phyloP scores from a whole-genome alignment of 2,113 vertebrate genomes.

The Zingel zingel region DNA sequence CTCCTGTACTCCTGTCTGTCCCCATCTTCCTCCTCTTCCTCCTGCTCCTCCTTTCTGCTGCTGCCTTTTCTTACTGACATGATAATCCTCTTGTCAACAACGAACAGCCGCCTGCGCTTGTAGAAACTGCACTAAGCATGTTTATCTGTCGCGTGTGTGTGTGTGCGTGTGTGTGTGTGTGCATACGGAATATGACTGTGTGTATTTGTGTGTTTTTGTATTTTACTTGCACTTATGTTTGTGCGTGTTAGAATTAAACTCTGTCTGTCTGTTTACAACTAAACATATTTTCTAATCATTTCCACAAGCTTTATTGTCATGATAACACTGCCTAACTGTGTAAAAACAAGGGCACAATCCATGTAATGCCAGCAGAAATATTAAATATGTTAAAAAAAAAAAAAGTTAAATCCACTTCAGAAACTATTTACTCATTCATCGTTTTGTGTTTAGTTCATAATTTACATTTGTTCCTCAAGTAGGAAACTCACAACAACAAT shows the following conservation, averaged over 20 bases:
- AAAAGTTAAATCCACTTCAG: background rate
- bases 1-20: background rate
- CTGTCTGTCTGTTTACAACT: background rate
- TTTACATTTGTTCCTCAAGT: no score
- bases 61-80: constrained; percentile 48
- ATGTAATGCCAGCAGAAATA: background rate
- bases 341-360: background rate
- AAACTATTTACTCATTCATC: background rate
- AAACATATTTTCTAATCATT: background rate
- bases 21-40: constrained; percentile 4
- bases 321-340: background rate
- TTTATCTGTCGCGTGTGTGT: constrained; percentile 29
- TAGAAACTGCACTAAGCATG: constrained; percentile 43
- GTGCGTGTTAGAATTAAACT: constrained; percentile 8
- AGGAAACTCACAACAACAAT: no score
- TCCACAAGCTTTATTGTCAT: background rate
- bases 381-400: background rate
- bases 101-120: constrained; percentile 46
- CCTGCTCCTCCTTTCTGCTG: constrained; percentile 14
- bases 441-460: no score
- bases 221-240: background rate
- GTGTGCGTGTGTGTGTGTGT: constrained; percentile 1
- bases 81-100: constrained; percentile 68
- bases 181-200: background rate
- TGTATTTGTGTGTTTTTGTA: background rate